These are phyloP conservation scores for Sebastes diaconus DNA, from an alignment of 2,797 vertebrate genomes.

Conservation along the genomic window DNA sequence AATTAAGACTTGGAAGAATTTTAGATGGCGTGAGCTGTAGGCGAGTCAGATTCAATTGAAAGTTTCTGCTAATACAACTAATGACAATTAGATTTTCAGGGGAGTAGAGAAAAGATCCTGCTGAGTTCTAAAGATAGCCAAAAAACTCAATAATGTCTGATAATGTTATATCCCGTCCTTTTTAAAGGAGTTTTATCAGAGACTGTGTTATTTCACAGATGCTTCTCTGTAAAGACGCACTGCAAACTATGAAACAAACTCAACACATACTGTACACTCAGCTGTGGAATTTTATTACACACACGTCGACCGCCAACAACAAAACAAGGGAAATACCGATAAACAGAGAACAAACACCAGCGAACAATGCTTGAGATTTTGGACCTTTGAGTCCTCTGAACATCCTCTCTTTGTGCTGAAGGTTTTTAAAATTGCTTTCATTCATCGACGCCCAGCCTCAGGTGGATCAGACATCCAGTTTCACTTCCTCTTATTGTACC, in stretches of 20 bases:
- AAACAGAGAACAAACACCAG: conserved; percentile 10
- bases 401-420: conserved; percentile 33
- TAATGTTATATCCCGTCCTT: neutral
- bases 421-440: neutral
- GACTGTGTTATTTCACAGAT: neutral
- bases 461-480: conserved; percentile 16
- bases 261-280: neutral
- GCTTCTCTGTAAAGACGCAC: neutral
- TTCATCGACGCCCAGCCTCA: neutral
- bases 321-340: conserved; percentile 35
- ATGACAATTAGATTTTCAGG: conserved; percentile 1
- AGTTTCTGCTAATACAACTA: neutral
- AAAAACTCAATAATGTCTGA: neutral
- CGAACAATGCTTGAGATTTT: conserved; percentile 5
- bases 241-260: neutral
- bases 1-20: neutral
- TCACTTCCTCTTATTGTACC: conserved; percentile 39
- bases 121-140: neutral
- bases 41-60: neutral
- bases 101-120: neutral
- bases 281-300: conserved; percentile 1
- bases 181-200: neutral
- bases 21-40: neutral
- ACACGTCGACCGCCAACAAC: neutral
- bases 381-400: neutral